phyloP scores from a whole-genome alignment of 2,113 vertebrate genomes.

The Ivindomyrus marchei region DNA sequence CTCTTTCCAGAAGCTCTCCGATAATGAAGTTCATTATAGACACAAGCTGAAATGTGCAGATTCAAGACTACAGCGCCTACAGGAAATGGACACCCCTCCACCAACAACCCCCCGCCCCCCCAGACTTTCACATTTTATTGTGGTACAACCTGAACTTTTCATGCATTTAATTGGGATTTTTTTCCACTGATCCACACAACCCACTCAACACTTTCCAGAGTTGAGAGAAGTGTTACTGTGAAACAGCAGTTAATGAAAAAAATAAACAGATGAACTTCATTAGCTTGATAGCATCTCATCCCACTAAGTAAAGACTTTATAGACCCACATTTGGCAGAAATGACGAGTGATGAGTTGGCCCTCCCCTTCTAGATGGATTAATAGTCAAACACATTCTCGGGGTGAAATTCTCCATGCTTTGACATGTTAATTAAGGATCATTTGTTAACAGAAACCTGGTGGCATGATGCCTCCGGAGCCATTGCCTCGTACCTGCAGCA shows the following conservation, averaged over 20 bases:
- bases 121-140: constrained; percentile 3
- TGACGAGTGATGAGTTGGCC: background rate
- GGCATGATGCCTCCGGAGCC: background rate
- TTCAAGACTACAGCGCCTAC: background rate
- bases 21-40: background rate
- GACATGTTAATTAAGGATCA: background rate
- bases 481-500: background rate
- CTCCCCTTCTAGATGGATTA: background rate
- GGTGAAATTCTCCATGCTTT: background rate
- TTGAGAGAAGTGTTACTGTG: background rate
- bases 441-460: background rate
- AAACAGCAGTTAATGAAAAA: background rate
- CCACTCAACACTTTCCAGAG: background rate
- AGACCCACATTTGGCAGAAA: background rate
- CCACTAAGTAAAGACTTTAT: background rate
- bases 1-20: background rate
- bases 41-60: background rate
- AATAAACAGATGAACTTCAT: background rate
- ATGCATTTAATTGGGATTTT: background rate
- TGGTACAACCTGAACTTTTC: background rate
- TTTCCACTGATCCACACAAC: background rate
- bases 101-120: background rate
- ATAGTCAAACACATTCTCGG: background rate
- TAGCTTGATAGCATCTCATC: background rate
- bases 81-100: background rate